Base-by-base conservation (phyloP, 2,888 invertebrate genomes). In the Girardia tigrina region DNA sequence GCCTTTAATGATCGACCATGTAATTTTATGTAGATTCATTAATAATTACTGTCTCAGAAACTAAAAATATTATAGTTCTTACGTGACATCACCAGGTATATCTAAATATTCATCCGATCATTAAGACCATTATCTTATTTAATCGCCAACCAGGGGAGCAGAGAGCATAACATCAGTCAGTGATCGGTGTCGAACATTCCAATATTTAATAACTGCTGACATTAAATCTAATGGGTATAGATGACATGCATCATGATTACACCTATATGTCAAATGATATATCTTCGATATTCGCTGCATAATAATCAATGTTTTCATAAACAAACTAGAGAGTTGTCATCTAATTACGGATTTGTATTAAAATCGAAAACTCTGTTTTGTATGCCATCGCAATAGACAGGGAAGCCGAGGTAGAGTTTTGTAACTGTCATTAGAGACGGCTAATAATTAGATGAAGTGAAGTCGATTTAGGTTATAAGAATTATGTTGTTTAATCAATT, bases 401-500 rank as follows among this genome's bases (percentile, higher is more conserved):
- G 56, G 56, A 56, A 2, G 23, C n/a, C 4, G 8, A 56, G n/a
- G n/a, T 56, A 56, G n/a, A 4, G n/a, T 56, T 16, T 56, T 12
- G 56, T 56, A n/a, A 20, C 23, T 56, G 23, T 23, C n/a, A 56
- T 12, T 56, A 56, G 23, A 56, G 4, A 56, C 23, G n/a, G n/a
- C 8, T 4, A 56, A 56, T 56, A 56, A 56, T 36, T 36, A 36
- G n/a, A n/a, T 36, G 16, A 16, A 56, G n/a, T 56, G 6, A 56
- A 8, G 56, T 56, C 4, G 56, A 12, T n/a, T 4, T 56, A 56
- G 56, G 56, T 36, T 36, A 16, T 36, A 36, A 36, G 36, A 36
- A 56, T 56, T 56, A 56, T 56, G 56, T 56, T 56, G 56, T 56
- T 56, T 56, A 56, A 56, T 56, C n/a, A 56, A 56, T 56, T 56